Evolutionary conservation across 2,888 invertebrate species (phyloP).

Genomic region (Lasioglossum lativentre): DNA sequence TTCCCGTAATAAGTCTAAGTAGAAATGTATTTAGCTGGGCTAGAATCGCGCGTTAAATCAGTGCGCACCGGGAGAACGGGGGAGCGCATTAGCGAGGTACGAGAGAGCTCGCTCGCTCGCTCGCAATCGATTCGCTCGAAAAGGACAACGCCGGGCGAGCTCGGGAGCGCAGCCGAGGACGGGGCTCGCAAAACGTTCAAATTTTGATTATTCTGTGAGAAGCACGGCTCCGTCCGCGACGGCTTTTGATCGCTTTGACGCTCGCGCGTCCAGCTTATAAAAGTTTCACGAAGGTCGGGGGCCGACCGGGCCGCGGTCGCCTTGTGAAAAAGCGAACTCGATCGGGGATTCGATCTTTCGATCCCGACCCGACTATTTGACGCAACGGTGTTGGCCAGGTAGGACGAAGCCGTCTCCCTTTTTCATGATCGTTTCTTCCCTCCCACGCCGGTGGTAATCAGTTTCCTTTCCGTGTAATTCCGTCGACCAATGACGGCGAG

Average conservation of each 20-base stretch:
- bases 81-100: not conserved
- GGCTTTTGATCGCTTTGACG: conserved; percentile 71
- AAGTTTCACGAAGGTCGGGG: conserved; percentile 65
- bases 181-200: conserved; percentile 30
- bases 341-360: conserved; percentile 64
- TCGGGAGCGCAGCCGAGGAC: not conserved
- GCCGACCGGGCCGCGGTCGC: not conserved
- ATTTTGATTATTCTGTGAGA: conserved; percentile 46
- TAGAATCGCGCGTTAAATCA: not conserved
- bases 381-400: conserved; percentile 1
- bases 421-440: conserved; percentile 54
- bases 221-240: conserved; percentile 19
- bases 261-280: conserved; percentile 56
- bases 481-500: conserved; percentile 59
- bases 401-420: conserved; percentile 31
- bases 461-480: conserved; percentile 47
- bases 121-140: conserved; percentile 46
- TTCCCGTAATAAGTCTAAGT: not conserved
- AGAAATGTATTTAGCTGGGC: not conserved
- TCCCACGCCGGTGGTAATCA: conserved; percentile 62
- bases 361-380: not conserved
- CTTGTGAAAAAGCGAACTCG: conserved; percentile 53
- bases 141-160: conserved; percentile 15
- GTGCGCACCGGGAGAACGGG: not conserved
- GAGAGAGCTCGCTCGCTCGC: not conserved